Base-by-base conservation (phyloP, 2,888 invertebrate species). In the Noctuana brunneofusca region DNA sequence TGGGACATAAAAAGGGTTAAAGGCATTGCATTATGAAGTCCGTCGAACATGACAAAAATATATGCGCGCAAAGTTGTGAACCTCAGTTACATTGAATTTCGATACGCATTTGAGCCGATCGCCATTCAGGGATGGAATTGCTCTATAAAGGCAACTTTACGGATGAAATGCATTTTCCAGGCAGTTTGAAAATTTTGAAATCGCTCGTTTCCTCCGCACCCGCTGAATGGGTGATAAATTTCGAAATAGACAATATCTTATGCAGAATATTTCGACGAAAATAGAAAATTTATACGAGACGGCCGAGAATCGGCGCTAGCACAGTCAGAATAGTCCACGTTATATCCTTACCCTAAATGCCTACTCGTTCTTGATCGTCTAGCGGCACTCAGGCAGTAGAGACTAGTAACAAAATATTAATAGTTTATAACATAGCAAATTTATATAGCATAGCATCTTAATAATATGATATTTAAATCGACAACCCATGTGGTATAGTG, bases 81-180 rank as follows among this genome's bases (percentile, higher is more conserved):
- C n/a, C n/a, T n/a, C n/a, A n/a, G n/a, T n/a, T n/a, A n/a, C n/a
- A n/a, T 43, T 43, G 9, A 43, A 43, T 43, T 43, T 43, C 41
- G 41, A 43, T 49, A 48, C 60, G 55, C 49, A 62, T 48, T 62
- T 43, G 27, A 54, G 35, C 30, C 18, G 49, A 55, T 18, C 53
- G 32, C 41, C 41, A 48, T 62, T 62, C 54, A 55, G 55, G 20
- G 55, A 62, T 55, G 38, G 38, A 62, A 62, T 62, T 35, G 62
- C 38, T 62, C 62, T 55, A 55, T 62, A 62, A 62, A 62, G 55
- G 49, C 55, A 62, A 62, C 62, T 62, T 62, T 49, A 62, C 62
- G 55, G 62, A 62, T 62, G 49, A 62, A 62, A 62, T 62, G 62
- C 54, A 62, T 62, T 62, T 62, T 62, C 62, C 62, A 49, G 49